Evolutionary conservation across 2,113 vertebrate species (phyloP).

Genomic region (Rhynchopsitta pachyrhyncha): DNA sequence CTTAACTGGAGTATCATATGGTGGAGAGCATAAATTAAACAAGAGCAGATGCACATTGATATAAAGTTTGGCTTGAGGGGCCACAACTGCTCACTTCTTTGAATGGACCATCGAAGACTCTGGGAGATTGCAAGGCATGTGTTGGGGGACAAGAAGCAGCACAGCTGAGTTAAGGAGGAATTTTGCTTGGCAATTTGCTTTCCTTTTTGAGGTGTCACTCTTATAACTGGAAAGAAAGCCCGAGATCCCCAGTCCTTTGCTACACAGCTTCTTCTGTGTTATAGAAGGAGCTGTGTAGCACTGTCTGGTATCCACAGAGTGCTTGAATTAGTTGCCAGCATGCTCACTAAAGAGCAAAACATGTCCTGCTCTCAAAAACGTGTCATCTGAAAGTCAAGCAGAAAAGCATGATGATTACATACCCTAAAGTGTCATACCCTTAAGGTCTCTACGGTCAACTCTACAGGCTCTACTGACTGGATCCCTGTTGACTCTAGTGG

Average conservation of each 20-base stretch:
- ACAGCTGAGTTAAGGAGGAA: background rate
- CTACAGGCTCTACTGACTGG: background rate
- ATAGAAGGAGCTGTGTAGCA: background rate
- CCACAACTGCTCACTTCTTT: background rate
- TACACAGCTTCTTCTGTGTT: background rate
- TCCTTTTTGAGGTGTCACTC: background rate
- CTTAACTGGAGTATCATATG: background rate
- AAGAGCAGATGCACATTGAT: background rate
- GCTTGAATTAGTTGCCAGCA: background rate
- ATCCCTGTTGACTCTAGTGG: background rate
- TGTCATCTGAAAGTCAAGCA: background rate
- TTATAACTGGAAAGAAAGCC: background rate
- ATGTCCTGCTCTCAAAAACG: background rate
- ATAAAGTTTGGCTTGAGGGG: background rate
- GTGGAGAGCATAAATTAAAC: background rate
- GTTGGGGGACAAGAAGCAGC: background rate
- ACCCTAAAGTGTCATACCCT: too few relatives aligned
- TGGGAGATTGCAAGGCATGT: background rate
- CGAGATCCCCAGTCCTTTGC: background rate
- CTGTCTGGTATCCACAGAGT: background rate
- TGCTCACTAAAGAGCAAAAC: background rate
- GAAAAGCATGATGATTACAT: background rate
- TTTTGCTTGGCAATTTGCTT: background rate
- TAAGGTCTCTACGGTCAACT: background rate
- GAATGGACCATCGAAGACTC: background rate